A percentile compares a stretch with the other conserved stretches of the same genome.
Evolutionary conservation across 2,113 vertebrate genomes (phyloP).

Genomic region (Seriola quinqueradiata): DNA sequence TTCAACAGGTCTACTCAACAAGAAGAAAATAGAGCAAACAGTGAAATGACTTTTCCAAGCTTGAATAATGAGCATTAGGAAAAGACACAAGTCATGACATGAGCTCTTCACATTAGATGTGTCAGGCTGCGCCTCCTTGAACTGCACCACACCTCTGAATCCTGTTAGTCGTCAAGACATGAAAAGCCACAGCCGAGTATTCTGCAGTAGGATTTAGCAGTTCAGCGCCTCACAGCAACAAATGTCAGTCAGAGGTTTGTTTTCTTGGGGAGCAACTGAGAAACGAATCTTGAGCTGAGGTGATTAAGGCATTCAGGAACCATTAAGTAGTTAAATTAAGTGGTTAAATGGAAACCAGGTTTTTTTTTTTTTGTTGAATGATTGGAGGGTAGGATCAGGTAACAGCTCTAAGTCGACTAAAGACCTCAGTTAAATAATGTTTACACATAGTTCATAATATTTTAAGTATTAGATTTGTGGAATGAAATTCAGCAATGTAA

Average conservation of each 20-base stretch:
- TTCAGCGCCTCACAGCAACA: slow-evolving; percentile 58
- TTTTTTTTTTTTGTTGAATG: slow-evolving; percentile 36
- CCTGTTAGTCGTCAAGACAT: slow-evolving; percentile 4
- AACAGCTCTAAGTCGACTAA: slow-evolving; percentile 19
- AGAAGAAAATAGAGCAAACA: slow-evolving; percentile 51
- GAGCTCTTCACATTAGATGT: slow-evolving; percentile 35
- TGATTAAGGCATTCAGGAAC: slow-evolving; percentile 62
- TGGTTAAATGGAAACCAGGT: slow-evolving; percentile 74
- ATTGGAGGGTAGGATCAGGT: slow-evolving; percentile 34
- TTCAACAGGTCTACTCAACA: slow-evolving; percentile 46
- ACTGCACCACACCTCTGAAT: slow-evolving; percentile 38
- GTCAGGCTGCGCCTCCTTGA: slow-evolving; percentile 27
- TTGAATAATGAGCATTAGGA: slow-evolving; percentile 54
- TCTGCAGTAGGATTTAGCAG: slow-evolving; percentile 26
- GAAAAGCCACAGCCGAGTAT: slow-evolving; percentile 29
- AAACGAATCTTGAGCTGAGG: slow-evolving; percentile 51
- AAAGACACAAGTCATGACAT: slow-evolving; percentile 56
- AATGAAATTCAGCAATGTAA: slow-evolving; percentile 12
- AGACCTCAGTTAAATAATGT: slow-evolving; percentile 23
- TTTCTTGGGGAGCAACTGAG: slow-evolving; percentile 59
- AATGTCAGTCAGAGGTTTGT: slow-evolving; percentile 58
- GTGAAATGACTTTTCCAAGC: slow-evolving; percentile 59
- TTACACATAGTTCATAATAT: slow-evolving; percentile 37
- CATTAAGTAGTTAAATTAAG: slow-evolving; percentile 79
- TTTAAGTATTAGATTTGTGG: slow-evolving; percentile 8